A percentile compares a stretch with the other conserved stretches of the same genome.
These are phyloP conservation scores for Leptura quadrifasciata DNA, from an alignment of 2,888 invertebrate species.

Conservation along the genomic window DNA sequence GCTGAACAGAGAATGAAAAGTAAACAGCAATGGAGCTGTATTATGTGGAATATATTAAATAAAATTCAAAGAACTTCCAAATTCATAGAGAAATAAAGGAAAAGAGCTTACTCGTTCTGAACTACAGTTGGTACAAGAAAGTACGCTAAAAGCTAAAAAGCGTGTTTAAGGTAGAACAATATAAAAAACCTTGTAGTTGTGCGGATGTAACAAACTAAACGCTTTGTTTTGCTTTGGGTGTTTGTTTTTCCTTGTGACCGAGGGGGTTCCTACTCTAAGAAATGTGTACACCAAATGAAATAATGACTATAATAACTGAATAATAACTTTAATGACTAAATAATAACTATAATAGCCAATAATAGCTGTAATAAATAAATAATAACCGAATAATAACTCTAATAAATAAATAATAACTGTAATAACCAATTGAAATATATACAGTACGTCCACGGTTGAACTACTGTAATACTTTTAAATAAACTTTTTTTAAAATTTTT, in stretches of 20 bases:
- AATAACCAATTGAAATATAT: too few species aligned
- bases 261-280: constrained; percentile 49
- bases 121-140: constrained; percentile 5
- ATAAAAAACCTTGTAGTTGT: constrained; percentile 40
- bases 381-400: too few species aligned
- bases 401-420: too few species aligned
- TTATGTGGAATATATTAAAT: constrained; percentile 12
- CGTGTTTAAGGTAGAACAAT: constrained; percentile 26
- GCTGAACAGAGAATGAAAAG: neutral
- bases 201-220: constrained; percentile 42
- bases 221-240: constrained; percentile 49
- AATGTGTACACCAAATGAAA: too few species aligned
- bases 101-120: neutral
- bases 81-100: constrained; percentile 4
- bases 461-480: too few species aligned
- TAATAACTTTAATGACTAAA: too few species aligned
- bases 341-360: too few species aligned
- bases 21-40: neutral
- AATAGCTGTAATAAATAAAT: too few species aligned
- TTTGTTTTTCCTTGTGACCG: constrained; percentile 38
- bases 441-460: too few species aligned
- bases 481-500: too few species aligned
- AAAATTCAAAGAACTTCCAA: constrained; percentile 10
- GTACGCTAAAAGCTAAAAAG: constrained; percentile 5
- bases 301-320: too few species aligned